Evolutionary conservation across 2,797 vertebrate species (phyloP).

Genomic region (Catostomus latipinnis): DNA sequence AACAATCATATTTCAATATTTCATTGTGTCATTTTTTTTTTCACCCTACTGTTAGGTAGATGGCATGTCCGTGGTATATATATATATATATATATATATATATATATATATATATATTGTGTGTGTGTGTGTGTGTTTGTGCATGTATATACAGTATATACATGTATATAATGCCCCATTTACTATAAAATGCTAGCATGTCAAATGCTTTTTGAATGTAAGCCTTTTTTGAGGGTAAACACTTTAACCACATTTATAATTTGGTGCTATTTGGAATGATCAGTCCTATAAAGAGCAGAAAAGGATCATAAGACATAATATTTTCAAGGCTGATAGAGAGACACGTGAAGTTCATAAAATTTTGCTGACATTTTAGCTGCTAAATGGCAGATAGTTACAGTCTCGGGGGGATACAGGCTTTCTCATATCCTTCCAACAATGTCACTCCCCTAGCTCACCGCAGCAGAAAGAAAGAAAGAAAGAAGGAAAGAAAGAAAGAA

Average conservation of each 20-base stretch:
- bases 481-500: not conserved
- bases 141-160: too few relatives aligned
- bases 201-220: too few relatives aligned
- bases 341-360: constrained; percentile 89
- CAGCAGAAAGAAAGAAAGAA: not conserved
- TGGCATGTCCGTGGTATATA: too few relatives aligned
- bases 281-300: constrained; percentile 8
- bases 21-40: too few relatives aligned
- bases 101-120: too few relatives aligned
- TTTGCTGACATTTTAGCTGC: constrained; percentile 93
- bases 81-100: too few relatives aligned
- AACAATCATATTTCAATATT: too few relatives aligned
- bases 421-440: constrained; percentile 98
- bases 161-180: too few relatives aligned
- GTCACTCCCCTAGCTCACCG: constrained; percentile 83
- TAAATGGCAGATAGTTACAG: constrained; percentile 91
- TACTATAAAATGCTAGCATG: too few relatives aligned
- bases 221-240: not conserved
- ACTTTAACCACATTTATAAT: not conserved
- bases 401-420: constrained; percentile 91
- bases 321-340: constrained; percentile 85
- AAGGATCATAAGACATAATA: constrained; percentile 39
- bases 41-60: too few relatives aligned
- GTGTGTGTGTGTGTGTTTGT: too few relatives aligned
- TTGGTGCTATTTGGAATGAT: constrained; percentile 16